A percentile compares a stretch with the other conserved stretches of the same genome.
These are phyloP conservation scores for Mus minutoides DNA, from an alignment of 2,797 vertebrate species.

Conservation along the genomic window DNA sequence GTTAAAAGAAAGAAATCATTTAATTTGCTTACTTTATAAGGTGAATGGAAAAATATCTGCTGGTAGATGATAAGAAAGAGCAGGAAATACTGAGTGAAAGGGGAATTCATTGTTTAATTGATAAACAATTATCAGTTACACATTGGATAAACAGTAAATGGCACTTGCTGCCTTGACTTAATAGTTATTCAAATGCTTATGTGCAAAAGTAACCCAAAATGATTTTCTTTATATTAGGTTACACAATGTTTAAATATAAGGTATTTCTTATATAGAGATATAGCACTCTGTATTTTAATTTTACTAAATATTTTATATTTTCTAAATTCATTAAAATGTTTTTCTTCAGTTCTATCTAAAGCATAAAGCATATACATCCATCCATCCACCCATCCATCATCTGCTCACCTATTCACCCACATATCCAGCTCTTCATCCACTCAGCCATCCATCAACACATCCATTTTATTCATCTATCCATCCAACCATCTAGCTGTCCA, in stretches of 20 bases:
- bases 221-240: neutral
- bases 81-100: neutral
- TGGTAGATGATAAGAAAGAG: neutral
- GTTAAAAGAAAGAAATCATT: neutral
- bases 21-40: neutral
- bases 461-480: neutral
- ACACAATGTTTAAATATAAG: neutral
- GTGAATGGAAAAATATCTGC: neutral
- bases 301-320: constrained; percentile 31
- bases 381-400: neutral
- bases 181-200: neutral
- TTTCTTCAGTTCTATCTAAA: neutral
- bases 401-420: neutral
- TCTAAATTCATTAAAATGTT: neutral
- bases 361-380: neutral
- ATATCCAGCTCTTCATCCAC: neutral
- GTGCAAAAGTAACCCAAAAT: neutral
- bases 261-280: neutral
- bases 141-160: neutral
- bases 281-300: neutral
- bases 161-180: neutral
- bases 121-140: neutral
- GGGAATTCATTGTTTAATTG: neutral
- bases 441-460: neutral
- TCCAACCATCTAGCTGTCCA: neutral